phyloP scores from a whole-genome alignment of 2,888 invertebrate species.

The Urechis unicinctus region DNA sequence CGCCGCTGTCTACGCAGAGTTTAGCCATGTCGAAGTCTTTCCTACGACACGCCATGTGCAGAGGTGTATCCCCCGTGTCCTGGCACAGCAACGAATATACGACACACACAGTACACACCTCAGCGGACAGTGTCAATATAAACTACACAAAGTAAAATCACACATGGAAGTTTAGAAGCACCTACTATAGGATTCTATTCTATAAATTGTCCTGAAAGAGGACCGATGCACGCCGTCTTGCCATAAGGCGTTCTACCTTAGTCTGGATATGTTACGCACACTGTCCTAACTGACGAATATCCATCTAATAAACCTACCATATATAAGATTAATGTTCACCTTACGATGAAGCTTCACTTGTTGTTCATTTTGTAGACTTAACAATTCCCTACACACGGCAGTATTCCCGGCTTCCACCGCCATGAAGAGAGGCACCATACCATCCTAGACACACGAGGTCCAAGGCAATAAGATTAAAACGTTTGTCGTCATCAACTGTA shows the following conservation, averaged over 20 bases:
- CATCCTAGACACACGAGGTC: conserved; percentile 63
- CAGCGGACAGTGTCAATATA: background rate
- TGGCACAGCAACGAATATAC: conserved; percentile 12
- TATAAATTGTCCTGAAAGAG: too few relatives aligned
- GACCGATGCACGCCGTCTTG: too few relatives aligned
- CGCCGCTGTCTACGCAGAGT: conserved; percentile 86
- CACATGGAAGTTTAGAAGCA: background rate
- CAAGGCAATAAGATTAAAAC: too few relatives aligned
- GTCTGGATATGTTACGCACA: too few relatives aligned
- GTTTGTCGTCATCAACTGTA: too few relatives aligned
- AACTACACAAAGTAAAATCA: background rate
- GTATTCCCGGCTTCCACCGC: conserved; percentile 94
- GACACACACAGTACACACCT: background rate
- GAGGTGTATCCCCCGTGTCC: conserved; percentile 79
- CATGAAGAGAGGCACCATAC: conserved; percentile 85
- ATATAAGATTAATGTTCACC: too few relatives aligned
- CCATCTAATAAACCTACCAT: too few relatives aligned
- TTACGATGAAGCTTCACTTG: conserved; percentile 63
- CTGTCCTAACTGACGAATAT: too few relatives aligned
- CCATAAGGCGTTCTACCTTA: too few relatives aligned
- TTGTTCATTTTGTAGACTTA: conserved; percentile 75
- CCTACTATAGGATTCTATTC: too few relatives aligned
- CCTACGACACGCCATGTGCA: conserved; percentile 89
- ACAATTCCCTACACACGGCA: conserved; percentile 87
- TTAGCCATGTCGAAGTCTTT: conserved; percentile 89